A percentile compares a stretch with the other conserved stretches of the same genome.
Conservation (phyloP, 1,140 invertebrate species). For the Amyelois transitella region DNA sequence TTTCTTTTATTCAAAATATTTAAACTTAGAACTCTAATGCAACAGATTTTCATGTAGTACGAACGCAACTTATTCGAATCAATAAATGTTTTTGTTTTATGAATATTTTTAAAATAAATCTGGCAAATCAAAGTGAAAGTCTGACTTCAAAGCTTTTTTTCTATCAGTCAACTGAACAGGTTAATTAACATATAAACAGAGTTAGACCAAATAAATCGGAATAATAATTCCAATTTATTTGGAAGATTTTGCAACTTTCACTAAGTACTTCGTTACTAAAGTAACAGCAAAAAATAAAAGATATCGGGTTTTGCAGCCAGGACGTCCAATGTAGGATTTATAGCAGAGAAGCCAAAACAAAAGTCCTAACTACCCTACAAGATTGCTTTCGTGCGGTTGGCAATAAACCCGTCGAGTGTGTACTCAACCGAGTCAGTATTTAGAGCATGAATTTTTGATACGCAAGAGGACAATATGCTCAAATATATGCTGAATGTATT, state of each 20-base stretch:
- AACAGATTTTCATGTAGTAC: no score
- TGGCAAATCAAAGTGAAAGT: no score
- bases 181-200: no score
- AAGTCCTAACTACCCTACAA: constrained; percentile 3
- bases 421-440: constrained; percentile 35
- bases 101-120: no score
- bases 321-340: not conserved
- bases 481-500: constrained; percentile 1
- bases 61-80: no score
- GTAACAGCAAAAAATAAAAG: not conserved
- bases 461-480: constrained; percentile 28
- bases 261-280: not conserved
- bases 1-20: no score
- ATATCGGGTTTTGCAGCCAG: not conserved
- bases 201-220: no score
- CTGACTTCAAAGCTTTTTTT: no score
- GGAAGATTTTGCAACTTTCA: not conserved
- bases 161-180: no score
- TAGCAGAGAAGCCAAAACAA: not conserved
- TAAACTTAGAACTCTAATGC: no score
- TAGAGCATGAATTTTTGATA: constrained; percentile 53
- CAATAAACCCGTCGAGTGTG: constrained; percentile 41
- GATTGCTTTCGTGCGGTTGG: constrained; percentile 37
- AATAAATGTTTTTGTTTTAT: no score
- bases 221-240: no score